Conservation (phyloP, 2,797 vertebrate species). For the Danio jaintianensis region DNA sequence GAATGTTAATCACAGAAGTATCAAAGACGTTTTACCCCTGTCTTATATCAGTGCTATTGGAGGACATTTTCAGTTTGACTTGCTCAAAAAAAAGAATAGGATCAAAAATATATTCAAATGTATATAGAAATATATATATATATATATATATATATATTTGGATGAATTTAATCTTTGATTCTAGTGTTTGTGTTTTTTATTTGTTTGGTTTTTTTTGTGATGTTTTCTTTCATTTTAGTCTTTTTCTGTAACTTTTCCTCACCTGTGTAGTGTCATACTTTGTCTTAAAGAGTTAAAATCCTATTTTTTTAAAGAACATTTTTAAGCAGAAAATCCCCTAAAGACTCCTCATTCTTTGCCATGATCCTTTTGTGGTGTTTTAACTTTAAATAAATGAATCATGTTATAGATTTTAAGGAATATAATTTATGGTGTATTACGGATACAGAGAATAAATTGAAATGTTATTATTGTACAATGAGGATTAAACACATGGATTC, state of each 20-base stretch:
- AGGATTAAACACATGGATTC: conserved; percentile 79
- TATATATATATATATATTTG: no score
- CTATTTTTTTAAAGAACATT: conserved; percentile 88
- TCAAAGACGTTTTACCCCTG: conserved; percentile 78
- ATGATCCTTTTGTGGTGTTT: conserved; percentile 70
- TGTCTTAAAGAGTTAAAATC: conserved; percentile 89
- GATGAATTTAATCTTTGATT: conserved; percentile 76
- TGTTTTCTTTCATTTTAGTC: conserved; percentile 73
- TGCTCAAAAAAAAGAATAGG: conserved; percentile 70
- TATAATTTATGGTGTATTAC: conserved; percentile 85
- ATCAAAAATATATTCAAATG: conserved; percentile 62
- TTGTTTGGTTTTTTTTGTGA: conserved; percentile 70
- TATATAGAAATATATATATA: conserved; percentile 62
- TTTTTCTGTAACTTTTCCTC: conserved; percentile 66
- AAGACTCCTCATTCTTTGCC: conserved; percentile 74
- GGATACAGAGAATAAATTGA: conserved; percentile 73
- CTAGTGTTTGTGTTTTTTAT: conserved; percentile 69
- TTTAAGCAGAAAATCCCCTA: conserved; percentile 76
- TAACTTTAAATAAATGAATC: conserved; percentile 73
- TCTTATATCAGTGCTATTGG: conserved; percentile 72
- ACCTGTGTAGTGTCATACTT: conserved; percentile 71
- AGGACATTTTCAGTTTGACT: conserved; percentile 70
- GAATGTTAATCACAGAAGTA: conserved; percentile 85
- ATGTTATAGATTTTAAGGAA: conserved; percentile 81
- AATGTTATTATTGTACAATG: conserved; percentile 80